Percentiles rank a stretch among this genome's conserved stretches.
These are phyloP conservation scores for Alviniconcha strummeri DNA, from an alignment of 2,888 invertebrate species.

Conservation along the genomic window DNA sequence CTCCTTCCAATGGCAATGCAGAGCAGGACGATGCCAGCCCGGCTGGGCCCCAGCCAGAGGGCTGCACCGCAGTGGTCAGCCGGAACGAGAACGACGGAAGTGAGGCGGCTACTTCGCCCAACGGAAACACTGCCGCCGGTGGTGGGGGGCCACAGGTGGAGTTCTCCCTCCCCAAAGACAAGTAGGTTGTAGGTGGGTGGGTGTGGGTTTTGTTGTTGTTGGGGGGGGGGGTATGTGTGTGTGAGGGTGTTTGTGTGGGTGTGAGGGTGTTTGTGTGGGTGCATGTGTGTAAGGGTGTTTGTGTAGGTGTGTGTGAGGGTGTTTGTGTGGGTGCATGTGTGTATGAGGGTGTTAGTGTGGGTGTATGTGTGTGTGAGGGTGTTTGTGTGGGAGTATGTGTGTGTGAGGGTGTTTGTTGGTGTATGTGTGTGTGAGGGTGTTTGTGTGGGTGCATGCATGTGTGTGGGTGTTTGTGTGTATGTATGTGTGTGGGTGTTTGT, in stretches of 20 bases:
- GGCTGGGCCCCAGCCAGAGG: not conserved
- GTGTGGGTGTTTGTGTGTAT: too few species aligned
- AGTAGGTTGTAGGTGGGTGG: constrained; percentile 31
- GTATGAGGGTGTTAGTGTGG: too few species aligned
- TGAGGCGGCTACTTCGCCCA: constrained; percentile 19
- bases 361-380: too few species aligned
- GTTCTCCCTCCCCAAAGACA: constrained; percentile 47
- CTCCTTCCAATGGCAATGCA: not conserved
- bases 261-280: not conserved
- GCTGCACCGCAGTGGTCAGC: not conserved
- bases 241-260: too few species aligned
- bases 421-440: too few species aligned
- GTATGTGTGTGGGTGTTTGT: too few species aligned
- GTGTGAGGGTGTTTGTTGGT: too few species aligned
- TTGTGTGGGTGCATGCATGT: too few species aligned
- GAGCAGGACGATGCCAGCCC: not conserved
- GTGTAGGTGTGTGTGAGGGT: too few species aligned
- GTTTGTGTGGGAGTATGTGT: too few species aligned
- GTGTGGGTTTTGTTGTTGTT: not conserved
- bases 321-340: too few species aligned
- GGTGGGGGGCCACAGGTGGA: constrained; percentile 43
- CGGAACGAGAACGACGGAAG: not conserved
- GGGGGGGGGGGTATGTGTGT: not conserved
- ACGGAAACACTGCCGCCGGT: constrained; percentile 31
- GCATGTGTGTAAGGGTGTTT: too few species aligned